phyloP scores from a whole-genome alignment of 2,113 vertebrate genomes.

The Hemicordylus capensis region DNA sequence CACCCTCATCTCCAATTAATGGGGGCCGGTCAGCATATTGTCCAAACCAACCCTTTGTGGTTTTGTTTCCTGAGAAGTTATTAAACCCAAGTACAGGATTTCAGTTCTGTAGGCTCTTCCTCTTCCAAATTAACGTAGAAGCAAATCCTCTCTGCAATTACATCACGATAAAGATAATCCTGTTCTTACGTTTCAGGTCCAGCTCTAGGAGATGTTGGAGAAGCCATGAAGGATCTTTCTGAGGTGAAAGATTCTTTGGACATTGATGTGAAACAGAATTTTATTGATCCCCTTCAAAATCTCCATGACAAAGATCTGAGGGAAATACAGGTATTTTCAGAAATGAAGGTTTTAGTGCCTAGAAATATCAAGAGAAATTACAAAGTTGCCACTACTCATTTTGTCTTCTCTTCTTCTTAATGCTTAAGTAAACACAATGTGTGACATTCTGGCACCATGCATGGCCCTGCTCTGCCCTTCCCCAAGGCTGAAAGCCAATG shows the following conservation, averaged over 20 bases:
- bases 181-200: constrained; percentile 76
- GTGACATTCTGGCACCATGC: neutral
- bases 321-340: constrained; percentile 89
- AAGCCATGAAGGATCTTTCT: constrained; percentile 92
- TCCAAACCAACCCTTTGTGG: neutral
- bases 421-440: neutral
- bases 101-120: neutral
- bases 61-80: neutral
- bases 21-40: too few relatives aligned
- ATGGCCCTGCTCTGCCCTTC: too few relatives aligned
- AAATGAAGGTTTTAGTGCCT: neutral
- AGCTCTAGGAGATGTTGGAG: constrained; percentile 90
- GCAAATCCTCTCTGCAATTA: neutral
- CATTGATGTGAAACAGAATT: constrained; percentile 99
- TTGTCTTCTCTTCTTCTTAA: neutral
- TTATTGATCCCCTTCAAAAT: constrained; percentile 96
- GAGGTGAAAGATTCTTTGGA: constrained; percentile 98
- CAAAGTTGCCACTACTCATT: neutral
- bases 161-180: neutral
- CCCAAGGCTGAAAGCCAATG: too few relatives aligned
- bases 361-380: neutral
- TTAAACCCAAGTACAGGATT: neutral
- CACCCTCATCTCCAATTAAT: too few relatives aligned
- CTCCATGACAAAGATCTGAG: constrained; percentile 97
- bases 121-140: neutral